phyloP scores from a whole-genome alignment of 2,797 vertebrate genomes.

The Gouania willdenowi region DNA sequence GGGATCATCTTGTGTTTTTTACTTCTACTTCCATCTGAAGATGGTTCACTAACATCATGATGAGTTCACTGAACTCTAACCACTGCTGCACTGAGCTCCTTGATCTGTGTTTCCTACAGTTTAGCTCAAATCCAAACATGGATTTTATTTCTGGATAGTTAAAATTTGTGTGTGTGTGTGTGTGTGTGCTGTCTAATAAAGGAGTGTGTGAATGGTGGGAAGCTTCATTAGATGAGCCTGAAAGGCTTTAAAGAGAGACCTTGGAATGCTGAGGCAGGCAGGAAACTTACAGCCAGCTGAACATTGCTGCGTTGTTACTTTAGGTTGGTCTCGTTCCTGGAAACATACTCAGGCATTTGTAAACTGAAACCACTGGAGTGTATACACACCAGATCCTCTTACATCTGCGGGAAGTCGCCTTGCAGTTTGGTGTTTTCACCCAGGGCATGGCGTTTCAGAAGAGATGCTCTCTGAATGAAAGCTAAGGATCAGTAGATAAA shows the following conservation, averaged over 20 bases:
- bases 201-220: no score
- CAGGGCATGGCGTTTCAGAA: not conserved
- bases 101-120: no score
- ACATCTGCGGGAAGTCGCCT: constrained; percentile 12
- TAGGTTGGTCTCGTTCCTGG: constrained; percentile 32
- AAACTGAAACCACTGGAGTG: constrained; percentile 33
- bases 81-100: no score
- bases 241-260: constrained; percentile 1
- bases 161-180: no score
- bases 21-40: no score
- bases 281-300: constrained; percentile 19
- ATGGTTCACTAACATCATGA: no score
- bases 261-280: constrained; percentile 16
- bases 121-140: no score
- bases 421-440: not conserved
- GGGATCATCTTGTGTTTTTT: no score
- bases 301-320: constrained; percentile 6
- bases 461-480: not conserved
- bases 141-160: no score
- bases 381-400: constrained; percentile 40
- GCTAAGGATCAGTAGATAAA: no score
- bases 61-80: no score
- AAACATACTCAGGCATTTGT: constrained; percentile 30
- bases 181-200: no score
- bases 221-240: not conserved